Evolutionary conservation across 2,113 vertebrate species (phyloP).

Genomic region (Apodemus sylvaticus): DNA sequence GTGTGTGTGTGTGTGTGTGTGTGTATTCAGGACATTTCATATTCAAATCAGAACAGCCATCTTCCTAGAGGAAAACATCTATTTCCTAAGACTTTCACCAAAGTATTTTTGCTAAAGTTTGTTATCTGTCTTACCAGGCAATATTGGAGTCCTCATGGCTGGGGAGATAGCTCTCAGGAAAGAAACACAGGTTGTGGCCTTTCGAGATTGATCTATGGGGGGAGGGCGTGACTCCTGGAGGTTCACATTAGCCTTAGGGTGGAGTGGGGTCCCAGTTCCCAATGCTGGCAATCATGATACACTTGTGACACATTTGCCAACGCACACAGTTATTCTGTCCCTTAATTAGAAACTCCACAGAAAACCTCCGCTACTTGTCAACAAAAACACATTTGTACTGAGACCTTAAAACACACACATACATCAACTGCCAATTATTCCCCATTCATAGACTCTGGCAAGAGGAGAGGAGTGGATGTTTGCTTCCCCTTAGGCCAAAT

Average conservation of each 20-base stretch:
- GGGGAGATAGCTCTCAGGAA: neutral
- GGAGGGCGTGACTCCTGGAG: neutral
- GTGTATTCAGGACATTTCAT: neutral
- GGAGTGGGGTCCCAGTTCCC: neutral
- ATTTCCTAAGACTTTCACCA: neutral
- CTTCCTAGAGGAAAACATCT: neutral
- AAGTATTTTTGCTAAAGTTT: neutral
- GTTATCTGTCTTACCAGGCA: neutral
- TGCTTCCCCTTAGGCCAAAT: conserved; percentile 78
- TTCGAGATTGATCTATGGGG: neutral
- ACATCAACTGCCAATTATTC: conserved; percentile 78
- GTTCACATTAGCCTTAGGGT: neutral
- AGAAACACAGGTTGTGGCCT: neutral
- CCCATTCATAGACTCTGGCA: conserved; percentile 74
- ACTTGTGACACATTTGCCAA: conserved; percentile 36
- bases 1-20: neutral
- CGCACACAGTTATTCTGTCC: conserved; percentile 64
- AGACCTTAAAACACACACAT: conserved; percentile 68
- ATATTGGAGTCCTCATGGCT: neutral
- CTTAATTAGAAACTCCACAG: conserved; percentile 72
- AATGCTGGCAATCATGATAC: neutral
- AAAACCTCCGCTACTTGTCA: conserved; percentile 72
- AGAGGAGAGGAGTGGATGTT: conserved; percentile 61
- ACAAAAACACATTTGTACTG: conserved; percentile 75
- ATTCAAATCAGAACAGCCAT: neutral